Base-by-base conservation (phyloP, 2,888 invertebrate genomes). In the Pheosia tremula region DNA sequence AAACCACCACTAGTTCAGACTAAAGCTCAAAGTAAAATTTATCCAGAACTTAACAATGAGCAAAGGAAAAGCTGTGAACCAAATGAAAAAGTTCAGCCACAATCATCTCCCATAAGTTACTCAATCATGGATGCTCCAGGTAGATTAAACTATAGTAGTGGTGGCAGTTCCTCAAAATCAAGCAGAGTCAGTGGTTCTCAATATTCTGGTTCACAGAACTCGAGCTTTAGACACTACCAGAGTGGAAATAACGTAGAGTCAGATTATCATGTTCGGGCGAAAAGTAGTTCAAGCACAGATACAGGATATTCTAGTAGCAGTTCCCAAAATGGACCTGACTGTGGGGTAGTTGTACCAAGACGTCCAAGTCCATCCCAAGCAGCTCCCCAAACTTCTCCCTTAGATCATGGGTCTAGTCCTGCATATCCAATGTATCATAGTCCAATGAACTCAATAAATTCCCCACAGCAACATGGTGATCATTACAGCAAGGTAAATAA, bases 341-440 rank as follows among this genome's bases (percentile, higher is more conserved):
- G 96, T 86, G 90, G 94, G 77, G 95, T 94, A 45, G 96, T 95
- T 54, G 95, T 95, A 37, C 95, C 96, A 4, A 92, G 96, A 75
- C 91, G 96, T 75, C 96, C 96, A 45, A 96, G 96, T 86, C 96
- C 96, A 94, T 67, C 90, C 93, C 83, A 96, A 82, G 95, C 95
- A 9, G 96, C 96, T 77, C 96, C 96, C 10, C 96, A 96, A 82
- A 95, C 96, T 49, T 96, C 96, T 63, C 96, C 96, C 3, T 81
- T 96, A 59, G 96, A 96, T 59, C 96, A 96, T 86, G 96, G 96
- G 41, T 96, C 96, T 75, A 96, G 96, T 89, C 97, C 97, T 57
- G 96, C 96, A 61, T 97, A 97, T 91, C 97, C 97, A 52, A 95
- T 97, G 94, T 97, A 97, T 86, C 96, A 97, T 85, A 97, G 97